phyloP scores from a whole-genome alignment of 2,797 vertebrate genomes.

The Gymnoscopelus braueri region DNA sequence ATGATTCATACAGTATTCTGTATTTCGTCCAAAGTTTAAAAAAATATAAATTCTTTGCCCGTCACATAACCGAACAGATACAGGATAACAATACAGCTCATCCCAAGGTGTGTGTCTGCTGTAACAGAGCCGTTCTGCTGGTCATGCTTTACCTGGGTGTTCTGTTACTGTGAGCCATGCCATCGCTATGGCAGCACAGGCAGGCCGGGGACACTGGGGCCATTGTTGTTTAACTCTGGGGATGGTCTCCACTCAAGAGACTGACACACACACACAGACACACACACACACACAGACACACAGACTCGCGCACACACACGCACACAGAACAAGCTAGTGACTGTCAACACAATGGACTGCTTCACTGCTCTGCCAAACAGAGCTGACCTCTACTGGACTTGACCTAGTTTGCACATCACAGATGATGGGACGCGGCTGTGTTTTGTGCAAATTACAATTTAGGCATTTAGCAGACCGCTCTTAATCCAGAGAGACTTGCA shows the following conservation, averaged over 20 bases:
- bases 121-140: background rate
- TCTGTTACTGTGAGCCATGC: constrained; percentile 59
- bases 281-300: background rate
- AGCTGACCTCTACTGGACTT: constrained; percentile 50
- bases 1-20: too few relatives aligned
- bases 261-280: constrained; percentile 23
- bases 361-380: constrained; percentile 44
- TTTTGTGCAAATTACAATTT: too few relatives aligned
- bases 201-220: constrained; percentile 71
- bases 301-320: too few relatives aligned
- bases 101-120: too few relatives aligned
- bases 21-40: too few relatives aligned
- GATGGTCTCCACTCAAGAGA: constrained; percentile 55
- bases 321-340: constrained; percentile 48
- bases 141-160: constrained; percentile 29
- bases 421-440: too few relatives aligned
- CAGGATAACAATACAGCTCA: too few relatives aligned
- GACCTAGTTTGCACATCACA: constrained; percentile 43
- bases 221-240: constrained; percentile 66
- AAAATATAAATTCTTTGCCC: too few relatives aligned
- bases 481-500: too few relatives aligned
- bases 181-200: constrained; percentile 74
- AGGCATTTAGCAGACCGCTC: too few relatives aligned
- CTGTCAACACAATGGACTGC: constrained; percentile 62
- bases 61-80: too few relatives aligned